Evolutionary conservation across 2,797 vertebrate species (phyloP).

Genomic region (Gymnothorax javanicus): DNA sequence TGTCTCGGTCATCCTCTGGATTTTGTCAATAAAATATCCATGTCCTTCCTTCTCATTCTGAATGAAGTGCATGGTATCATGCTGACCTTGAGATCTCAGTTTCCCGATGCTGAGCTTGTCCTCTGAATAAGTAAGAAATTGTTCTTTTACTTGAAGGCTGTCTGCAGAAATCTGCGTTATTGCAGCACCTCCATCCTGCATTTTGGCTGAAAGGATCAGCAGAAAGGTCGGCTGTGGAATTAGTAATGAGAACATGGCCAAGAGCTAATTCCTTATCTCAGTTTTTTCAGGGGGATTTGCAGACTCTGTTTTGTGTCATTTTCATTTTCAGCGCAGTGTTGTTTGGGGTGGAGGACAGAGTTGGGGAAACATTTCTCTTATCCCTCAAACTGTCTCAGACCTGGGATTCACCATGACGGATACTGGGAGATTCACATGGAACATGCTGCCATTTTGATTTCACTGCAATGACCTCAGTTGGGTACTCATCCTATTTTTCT

Average conservation of each 20-base stretch:
- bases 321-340: background rate
- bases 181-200: background rate
- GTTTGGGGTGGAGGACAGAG: background rate
- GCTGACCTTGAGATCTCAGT: background rate
- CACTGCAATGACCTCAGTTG: background rate
- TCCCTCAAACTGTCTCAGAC: background rate
- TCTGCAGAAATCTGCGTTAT: background rate
- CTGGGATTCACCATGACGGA: background rate
- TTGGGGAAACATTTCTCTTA: background rate
- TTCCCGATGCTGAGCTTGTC: background rate
- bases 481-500: background rate
- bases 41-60: background rate
- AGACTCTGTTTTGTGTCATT: constrained; percentile 6
- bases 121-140: background rate
- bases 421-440: background rate
- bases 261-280: constrained; percentile 15
- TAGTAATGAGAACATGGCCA: background rate
- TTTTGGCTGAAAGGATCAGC: background rate
- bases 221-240: constrained; percentile 17
- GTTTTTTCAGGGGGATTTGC: background rate
- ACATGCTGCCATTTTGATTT: background rate
- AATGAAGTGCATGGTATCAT: background rate
- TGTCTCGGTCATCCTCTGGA: background rate
- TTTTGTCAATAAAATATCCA: background rate
- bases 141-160: background rate